Percentiles rank a stretch among this genome's conserved stretches.
Conservation (phyloP, 2,113 vertebrate species). For the Picathartes gymnocephalus region DNA sequence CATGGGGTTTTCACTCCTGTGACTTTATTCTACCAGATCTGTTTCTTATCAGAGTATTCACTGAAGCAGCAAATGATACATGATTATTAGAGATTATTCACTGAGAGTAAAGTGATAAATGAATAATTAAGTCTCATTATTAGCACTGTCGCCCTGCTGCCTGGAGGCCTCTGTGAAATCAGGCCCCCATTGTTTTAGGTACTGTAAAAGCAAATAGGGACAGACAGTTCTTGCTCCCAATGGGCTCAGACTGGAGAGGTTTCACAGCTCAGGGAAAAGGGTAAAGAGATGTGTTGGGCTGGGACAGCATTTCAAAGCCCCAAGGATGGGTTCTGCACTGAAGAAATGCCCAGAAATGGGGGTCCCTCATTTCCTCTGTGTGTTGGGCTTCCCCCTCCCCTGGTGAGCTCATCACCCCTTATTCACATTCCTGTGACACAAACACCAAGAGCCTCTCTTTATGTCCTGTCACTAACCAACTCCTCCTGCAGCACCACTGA, state of each 20-base stretch:
- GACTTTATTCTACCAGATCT: neutral
- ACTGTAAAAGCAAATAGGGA: neutral
- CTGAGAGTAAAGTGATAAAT: neutral
- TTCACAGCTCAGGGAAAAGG: fast-evolving
- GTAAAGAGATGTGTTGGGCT: neutral
- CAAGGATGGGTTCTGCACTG: neutral
- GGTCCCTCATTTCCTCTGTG: neutral
- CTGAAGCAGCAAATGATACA: slow-evolving; percentile 14
- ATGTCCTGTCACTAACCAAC: neutral
- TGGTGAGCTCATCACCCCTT: neutral
- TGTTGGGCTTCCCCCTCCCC: neutral
- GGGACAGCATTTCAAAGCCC: neutral
- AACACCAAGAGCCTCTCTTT: fast-evolving
- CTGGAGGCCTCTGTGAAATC: neutral
- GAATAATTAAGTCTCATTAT: slow-evolving; percentile 3
- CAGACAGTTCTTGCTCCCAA: neutral
- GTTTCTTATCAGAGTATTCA: neutral
- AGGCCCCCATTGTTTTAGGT: neutral
- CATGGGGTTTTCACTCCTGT: neutral
- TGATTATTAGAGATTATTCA: neutral
- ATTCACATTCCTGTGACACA: fast-evolving
- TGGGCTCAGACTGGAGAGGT: neutral
- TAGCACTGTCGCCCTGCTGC: neutral
- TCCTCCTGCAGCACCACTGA: neutral
- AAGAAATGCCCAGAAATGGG: neutral